Conservation (phyloP, 2,888 invertebrate species). For the Lomographa bimaculata region DNA sequence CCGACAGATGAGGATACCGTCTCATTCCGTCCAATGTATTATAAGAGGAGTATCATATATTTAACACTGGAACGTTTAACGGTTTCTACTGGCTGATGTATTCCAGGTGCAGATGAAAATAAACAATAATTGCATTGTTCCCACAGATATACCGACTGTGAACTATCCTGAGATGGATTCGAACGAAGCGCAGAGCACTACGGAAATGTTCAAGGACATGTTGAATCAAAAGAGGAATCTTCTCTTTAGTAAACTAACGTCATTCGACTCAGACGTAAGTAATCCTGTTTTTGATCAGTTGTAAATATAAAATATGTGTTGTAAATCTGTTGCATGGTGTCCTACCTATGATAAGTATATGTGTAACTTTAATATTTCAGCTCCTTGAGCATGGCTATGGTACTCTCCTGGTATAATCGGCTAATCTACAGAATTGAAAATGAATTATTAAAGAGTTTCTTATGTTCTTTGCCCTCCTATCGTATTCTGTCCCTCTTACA, state of each 20-base stretch:
- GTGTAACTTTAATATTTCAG: conserved; percentile 5
- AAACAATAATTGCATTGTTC: too few relatives aligned
- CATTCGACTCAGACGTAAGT: conserved; percentile 95
- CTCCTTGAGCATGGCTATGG: conserved; percentile 41
- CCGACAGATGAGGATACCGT: too few relatives aligned
- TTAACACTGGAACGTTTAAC: too few relatives aligned
- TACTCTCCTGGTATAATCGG: conserved; percentile 8
- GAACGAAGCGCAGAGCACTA: conserved; percentile 88
- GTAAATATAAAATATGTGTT: conserved; percentile 32
- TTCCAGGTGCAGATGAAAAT: too few relatives aligned
- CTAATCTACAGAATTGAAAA: not conserved
- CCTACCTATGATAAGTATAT: too few relatives aligned
- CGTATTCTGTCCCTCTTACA: too few relatives aligned
- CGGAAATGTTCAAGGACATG: conserved; percentile 97
- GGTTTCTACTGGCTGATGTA: too few relatives aligned
- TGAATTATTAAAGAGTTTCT: not conserved
- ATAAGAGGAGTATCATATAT: too few relatives aligned
- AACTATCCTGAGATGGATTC: conserved; percentile 86
- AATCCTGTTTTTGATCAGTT: conserved; percentile 17
- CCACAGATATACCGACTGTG: conserved; percentile 79
- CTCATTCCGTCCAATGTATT: too few relatives aligned
- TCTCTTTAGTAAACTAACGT: conserved; percentile 93
- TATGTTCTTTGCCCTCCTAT: conserved; percentile 2
- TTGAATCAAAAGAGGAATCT: conserved; percentile 95
- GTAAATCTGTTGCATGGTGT: conserved; percentile 59